phyloP scores from a whole-genome alignment of 2,113 vertebrate genomes.

The Pristiophorus japonicus region DNA sequence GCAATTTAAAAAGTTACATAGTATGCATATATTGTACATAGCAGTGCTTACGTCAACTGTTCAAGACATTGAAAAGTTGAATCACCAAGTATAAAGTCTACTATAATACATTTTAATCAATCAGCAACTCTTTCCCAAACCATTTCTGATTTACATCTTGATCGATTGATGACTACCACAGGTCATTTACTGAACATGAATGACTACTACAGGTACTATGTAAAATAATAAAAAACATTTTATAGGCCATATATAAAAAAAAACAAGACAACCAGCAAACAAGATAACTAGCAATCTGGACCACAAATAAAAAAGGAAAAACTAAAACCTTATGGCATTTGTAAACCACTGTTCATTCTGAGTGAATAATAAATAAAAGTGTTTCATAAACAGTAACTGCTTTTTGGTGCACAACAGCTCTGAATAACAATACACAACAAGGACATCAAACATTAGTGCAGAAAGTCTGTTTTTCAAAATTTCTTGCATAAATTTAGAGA shows the following conservation, averaged over 20 bases:
- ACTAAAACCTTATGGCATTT: slow-evolving; percentile 1
- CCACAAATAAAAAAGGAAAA: slow-evolving; percentile 10
- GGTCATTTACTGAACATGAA: background rate
- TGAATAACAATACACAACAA: slow-evolving; percentile 26
- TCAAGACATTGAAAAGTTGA: background rate
- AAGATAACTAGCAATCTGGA: background rate
- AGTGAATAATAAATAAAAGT: slow-evolving; percentile 25
- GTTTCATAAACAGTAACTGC: slow-evolving; percentile 33
- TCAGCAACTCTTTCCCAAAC: background rate
- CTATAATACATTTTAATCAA: background rate
- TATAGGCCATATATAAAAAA: background rate
- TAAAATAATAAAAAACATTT: slow-evolving; percentile 19
- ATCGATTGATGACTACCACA: background rate
- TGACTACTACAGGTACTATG: background rate
- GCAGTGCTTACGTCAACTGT: background rate
- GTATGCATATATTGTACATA: background rate
- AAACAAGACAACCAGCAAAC: background rate
- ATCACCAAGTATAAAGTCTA: background rate
- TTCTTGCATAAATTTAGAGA: slow-evolving; percentile 33
- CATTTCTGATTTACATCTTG: background rate
- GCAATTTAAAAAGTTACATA: background rate
- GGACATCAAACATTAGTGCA: slow-evolving; percentile 34
- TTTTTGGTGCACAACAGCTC: slow-evolving; percentile 34
- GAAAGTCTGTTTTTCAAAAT: slow-evolving; percentile 27
- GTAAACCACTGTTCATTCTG: slow-evolving; percentile 22